These are phyloP conservation scores for Noctua fimbriata DNA, from an alignment of 2,888 invertebrate species.

Conservation along the genomic window DNA sequence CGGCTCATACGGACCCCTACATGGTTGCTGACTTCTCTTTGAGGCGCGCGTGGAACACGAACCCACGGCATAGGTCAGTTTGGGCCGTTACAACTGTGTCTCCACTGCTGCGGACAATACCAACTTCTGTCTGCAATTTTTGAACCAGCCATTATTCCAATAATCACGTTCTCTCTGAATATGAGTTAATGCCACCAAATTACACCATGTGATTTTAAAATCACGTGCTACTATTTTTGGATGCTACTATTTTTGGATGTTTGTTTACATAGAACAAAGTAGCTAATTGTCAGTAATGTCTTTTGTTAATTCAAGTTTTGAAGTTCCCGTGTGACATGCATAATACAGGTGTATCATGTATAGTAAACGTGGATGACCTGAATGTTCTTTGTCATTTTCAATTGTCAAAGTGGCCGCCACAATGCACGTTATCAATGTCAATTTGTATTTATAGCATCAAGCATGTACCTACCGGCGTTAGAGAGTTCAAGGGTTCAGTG, in stretches of 20 bases:
- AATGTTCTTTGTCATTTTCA: conserved; percentile 30
- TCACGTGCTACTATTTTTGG: conserved; percentile 17
- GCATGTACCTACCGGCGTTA: neutral
- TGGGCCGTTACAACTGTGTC: neutral
- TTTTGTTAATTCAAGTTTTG: neutral
- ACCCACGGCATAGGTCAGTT: neutral
- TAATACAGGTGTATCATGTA: neutral
- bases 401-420: conserved; percentile 35
- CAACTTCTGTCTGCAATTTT: neutral
- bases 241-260: conserved; percentile 2
- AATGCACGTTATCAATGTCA: conserved; percentile 24
- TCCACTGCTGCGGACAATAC: neutral
- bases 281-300: conserved; percentile 1
- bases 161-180: neutral
- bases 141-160: neutral
- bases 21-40: no score
- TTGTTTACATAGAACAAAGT: neutral
- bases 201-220: neutral
- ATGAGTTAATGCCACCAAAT: conserved; percentile 1
- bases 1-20: no score
- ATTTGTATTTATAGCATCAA: conserved; percentile 25
- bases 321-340: neutral
- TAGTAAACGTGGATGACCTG: neutral
- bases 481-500: neutral
- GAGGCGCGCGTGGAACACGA: no score